Evolutionary conservation across 2,888 invertebrate genomes (phyloP).

Genomic region (Tenthredo notha): DNA sequence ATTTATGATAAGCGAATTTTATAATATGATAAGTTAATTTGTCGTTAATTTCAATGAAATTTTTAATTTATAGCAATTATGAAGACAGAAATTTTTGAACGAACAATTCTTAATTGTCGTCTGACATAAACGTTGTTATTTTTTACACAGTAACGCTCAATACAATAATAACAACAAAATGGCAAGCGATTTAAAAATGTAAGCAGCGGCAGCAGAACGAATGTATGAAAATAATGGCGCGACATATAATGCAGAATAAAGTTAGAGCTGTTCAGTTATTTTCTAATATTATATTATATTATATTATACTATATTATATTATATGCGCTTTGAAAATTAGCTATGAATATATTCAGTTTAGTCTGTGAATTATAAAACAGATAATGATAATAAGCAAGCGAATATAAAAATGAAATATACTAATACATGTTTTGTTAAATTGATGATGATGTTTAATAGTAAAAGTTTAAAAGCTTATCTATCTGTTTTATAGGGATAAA

Average conservation of each 20-base stretch:
- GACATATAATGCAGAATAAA: neutral
- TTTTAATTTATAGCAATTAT: neutral
- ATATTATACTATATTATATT: neutral
- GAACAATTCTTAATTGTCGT: neutral
- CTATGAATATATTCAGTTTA: neutral
- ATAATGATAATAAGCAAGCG: neutral
- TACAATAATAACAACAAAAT: constrained; percentile 5
- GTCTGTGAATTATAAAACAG: neutral
- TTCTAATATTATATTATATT: neutral
- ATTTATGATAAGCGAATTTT: neutral
- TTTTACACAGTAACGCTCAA: constrained; percentile 35
- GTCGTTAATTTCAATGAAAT: neutral
- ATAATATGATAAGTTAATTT: neutral
- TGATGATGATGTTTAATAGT: neutral
- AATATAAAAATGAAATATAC: neutral
- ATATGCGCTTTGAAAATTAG: neutral
- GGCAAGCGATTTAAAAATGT: neutral
- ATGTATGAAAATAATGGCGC: constrained; percentile 1
- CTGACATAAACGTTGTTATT: neutral
- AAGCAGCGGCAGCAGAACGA: neutral
- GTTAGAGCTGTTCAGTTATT: neutral
- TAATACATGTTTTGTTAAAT: neutral
- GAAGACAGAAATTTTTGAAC: neutral
- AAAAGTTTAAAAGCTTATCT: neutral
- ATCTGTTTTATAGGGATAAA: neutral